These are phyloP conservation scores for Bathynomus jamesi DNA, from an alignment of 1,140 invertebrate genomes.

Conservation along the genomic window DNA sequence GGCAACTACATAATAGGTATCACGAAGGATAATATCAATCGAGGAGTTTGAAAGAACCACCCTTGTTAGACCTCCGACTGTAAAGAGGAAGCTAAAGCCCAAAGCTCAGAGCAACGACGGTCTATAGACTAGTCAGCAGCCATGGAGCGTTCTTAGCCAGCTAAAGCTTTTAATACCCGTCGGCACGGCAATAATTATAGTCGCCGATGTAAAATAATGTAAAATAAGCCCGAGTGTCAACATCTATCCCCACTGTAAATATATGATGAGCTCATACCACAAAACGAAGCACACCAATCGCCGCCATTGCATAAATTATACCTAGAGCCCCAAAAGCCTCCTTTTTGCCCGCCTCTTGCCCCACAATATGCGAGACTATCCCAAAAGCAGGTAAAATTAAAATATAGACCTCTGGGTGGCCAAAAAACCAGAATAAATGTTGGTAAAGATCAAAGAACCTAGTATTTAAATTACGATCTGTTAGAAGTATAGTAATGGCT, in stretches of 20 bases:
- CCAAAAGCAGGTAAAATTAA: no score
- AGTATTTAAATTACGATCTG: no score
- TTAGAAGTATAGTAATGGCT: no score
- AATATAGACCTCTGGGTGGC: no score
- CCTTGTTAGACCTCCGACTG: constrained; percentile 46
- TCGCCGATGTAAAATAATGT: constrained; percentile 59
- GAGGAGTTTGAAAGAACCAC: constrained; percentile 60
- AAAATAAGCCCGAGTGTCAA: constrained; percentile 64
- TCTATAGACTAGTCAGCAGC: constrained; percentile 45
- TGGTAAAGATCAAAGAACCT: no score
- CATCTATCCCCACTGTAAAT: constrained; percentile 64
- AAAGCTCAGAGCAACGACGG: constrained; percentile 54
- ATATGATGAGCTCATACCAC: constrained; percentile 63
- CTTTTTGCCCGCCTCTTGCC: no score
- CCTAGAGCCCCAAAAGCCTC: no score
- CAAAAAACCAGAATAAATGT: no score
- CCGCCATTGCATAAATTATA: no score
- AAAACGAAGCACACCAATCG: constrained; percentile 55
- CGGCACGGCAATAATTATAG: constrained; percentile 57
- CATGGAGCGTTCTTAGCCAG: constrained; percentile 43
- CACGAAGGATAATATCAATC: constrained; percentile 61
- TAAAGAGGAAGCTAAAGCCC: constrained; percentile 62
- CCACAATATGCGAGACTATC: no score
- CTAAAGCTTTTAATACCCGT: constrained; percentile 57
- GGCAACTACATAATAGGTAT: constrained; percentile 66